Percentiles rank a stretch among this genome's conserved stretches.
phyloP scores from a whole-genome alignment of 2,797 vertebrate genomes.

The Ataeniobius toweri region DNA sequence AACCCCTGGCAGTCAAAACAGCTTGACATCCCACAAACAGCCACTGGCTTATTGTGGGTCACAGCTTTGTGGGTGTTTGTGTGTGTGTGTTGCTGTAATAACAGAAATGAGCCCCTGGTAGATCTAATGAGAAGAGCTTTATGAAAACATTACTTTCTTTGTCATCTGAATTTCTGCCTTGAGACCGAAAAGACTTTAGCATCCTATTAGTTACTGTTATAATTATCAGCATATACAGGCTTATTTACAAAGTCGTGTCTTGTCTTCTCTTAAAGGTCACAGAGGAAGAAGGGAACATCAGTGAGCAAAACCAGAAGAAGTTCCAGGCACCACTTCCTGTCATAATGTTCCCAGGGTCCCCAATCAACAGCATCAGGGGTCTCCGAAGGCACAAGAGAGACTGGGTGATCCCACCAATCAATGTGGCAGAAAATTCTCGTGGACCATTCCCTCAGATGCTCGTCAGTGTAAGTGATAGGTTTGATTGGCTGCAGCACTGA shows the following conservation, averaged over 20 bases:
- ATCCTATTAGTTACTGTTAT: slow-evolving; percentile 11
- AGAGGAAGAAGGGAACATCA: slow-evolving; percentile 62
- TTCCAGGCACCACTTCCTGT: slow-evolving; percentile 69
- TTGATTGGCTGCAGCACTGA: slow-evolving; percentile 43
- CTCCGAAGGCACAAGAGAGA: slow-evolving; percentile 91
- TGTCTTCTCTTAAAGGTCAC: slow-evolving; percentile 69
- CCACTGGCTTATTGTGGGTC: neutral
- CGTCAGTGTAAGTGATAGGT: slow-evolving; percentile 88
- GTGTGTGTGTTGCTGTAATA: neutral
- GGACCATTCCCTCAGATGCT: slow-evolving; percentile 97
- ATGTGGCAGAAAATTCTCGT: slow-evolving; percentile 94
- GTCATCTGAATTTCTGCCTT: slow-evolving; percentile 15
- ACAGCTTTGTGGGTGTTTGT: neutral
- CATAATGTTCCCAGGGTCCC: slow-evolving; percentile 81
- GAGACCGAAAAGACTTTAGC: neutral
- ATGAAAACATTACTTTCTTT: neutral
- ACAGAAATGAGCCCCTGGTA: neutral
- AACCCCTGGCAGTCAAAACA: slow-evolving; percentile 4
- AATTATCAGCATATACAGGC: slow-evolving; percentile 14
- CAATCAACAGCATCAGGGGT: slow-evolving; percentile 73
- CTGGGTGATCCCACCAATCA: slow-evolving; percentile 98
- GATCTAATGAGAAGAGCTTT: neutral
- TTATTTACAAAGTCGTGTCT: slow-evolving; percentile 42
- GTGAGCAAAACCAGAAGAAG: slow-evolving; percentile 41
- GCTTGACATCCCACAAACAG: slow-evolving; percentile 3